These are phyloP conservation scores for Argyresthia goedartella DNA, from an alignment of 2,888 invertebrate species.

Conservation along the genomic window DNA sequence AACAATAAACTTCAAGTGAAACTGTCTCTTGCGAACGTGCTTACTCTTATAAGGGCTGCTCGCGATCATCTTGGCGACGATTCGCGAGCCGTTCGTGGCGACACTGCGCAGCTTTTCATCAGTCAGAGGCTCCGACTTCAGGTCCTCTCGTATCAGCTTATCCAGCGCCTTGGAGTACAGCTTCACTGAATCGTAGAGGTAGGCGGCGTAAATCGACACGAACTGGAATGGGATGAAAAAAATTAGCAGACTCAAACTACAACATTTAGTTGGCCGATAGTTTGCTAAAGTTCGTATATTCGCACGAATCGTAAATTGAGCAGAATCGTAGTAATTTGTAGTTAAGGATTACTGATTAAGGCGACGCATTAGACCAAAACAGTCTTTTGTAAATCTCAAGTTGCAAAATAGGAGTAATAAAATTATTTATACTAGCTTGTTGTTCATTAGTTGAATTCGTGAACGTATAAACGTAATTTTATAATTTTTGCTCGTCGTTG, in stretches of 20 bases:
- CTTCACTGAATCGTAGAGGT: slow-evolving; percentile 94
- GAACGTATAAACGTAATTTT: no score
- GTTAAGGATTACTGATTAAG: no score
- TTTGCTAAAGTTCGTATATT: no score
- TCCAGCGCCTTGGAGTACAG: slow-evolving; percentile 91
- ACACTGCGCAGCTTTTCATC: slow-evolving; percentile 75
- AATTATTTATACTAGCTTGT: no score
- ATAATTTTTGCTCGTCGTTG: no score
- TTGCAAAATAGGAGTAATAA: no score
- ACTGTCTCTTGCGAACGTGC: slow-evolving; percentile 28
- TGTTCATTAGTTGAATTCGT: no score
- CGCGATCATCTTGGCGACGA: slow-evolving; percentile 88
- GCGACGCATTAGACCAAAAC: no score
- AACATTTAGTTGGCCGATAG: not conserved
- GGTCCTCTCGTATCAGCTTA: slow-evolving; percentile 74
- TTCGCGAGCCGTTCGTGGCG: slow-evolving; percentile 87
- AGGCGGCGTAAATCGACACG: slow-evolving; percentile 92
- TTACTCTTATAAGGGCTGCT: slow-evolving; percentile 89
- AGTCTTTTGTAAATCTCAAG: no score
- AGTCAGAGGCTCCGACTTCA: slow-evolving; percentile 54
- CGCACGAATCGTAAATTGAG: no score
- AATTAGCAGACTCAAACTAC: not conserved
- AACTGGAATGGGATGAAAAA: slow-evolving; percentile 68
- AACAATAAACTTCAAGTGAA: no score
- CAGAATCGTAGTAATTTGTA: no score